A percentile compares a stretch with the other conserved stretches of the same genome.
Conservation (phyloP, 2,113 vertebrate species). For the Jaculus jaculus region DNA sequence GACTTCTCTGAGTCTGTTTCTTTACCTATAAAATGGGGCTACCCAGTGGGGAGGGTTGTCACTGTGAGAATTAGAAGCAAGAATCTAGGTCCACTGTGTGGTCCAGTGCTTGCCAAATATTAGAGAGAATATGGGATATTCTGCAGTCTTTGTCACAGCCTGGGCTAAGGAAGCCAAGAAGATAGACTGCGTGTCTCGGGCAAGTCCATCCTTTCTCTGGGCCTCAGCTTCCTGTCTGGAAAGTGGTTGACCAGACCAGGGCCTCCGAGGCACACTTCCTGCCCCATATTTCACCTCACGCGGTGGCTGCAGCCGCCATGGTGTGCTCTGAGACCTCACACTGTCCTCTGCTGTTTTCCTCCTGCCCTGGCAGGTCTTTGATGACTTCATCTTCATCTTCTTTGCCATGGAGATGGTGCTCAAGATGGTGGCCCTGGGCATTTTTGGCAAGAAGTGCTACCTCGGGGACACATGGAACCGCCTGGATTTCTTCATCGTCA, state of each 20-base stretch:
- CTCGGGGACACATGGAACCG: conserved; percentile 99
- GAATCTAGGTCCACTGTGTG: too few relatives aligned
- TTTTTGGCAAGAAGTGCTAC: conserved; percentile 96
- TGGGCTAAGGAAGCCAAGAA: background rate
- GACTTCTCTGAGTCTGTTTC: background rate
- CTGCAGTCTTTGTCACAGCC: background rate
- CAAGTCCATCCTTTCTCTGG: background rate
- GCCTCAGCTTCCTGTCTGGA: background rate
- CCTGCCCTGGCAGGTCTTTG: conserved; percentile 82
- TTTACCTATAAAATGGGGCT: background rate
- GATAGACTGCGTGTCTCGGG: background rate
- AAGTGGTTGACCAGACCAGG: background rate
- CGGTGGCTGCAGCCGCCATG: background rate
- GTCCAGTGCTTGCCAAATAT: background rate
- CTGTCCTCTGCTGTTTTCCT: background rate
- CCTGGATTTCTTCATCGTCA: conserved; percentile 98
- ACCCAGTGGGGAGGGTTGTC: too few relatives aligned
- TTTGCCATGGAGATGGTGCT: conserved; percentile 99
- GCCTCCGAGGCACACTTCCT: background rate
- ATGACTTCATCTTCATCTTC: conserved; percentile 92
- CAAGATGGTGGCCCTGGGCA: conserved; percentile 98
- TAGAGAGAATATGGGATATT: background rate
- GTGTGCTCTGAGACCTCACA: background rate
- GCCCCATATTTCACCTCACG: background rate
- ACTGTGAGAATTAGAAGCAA: background rate